These are phyloP conservation scores for Sphaeridia pumilis DNA, from an alignment of 2,888 invertebrate species.

Conservation along the genomic window DNA sequence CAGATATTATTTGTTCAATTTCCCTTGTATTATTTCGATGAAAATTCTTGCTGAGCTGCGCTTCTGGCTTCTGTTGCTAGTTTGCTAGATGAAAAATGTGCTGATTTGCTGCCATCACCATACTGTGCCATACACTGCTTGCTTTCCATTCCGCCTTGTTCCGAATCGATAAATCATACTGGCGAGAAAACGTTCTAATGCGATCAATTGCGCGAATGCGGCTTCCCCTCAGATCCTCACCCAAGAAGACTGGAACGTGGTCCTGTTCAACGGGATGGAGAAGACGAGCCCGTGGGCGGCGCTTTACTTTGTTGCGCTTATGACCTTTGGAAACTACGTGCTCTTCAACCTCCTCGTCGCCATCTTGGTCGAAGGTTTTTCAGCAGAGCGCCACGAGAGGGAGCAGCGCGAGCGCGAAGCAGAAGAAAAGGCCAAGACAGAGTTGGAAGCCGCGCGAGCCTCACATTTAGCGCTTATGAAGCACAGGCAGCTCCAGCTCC, in stretches of 20 bases:
- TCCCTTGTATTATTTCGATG: too few relatives aligned
- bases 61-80: too few relatives aligned
- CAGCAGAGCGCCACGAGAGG: slow-evolving; percentile 80
- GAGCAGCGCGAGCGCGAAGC: slow-evolving; percentile 53
- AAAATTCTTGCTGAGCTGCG: too few relatives aligned
- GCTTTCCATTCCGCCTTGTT: too few relatives aligned
- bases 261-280: slow-evolving; percentile 98
- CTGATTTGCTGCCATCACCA: too few relatives aligned
- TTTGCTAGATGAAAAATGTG: too few relatives aligned
- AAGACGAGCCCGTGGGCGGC: slow-evolving; percentile 99
- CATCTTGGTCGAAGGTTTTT: slow-evolving; percentile 98
- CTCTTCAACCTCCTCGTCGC: slow-evolving; percentile 98
- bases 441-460: slow-evolving; percentile 43
- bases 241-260: slow-evolving; percentile 99
- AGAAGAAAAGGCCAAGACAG: slow-evolving; percentile 43
- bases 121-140: too few relatives aligned
- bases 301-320: slow-evolving; percentile 96
- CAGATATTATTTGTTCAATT: too few relatives aligned
- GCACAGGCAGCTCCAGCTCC: too few relatives aligned
- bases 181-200: too few relatives aligned
- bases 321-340: slow-evolving; percentile 99
- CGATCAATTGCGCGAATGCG: too few relatives aligned
- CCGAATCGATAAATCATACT: too few relatives aligned
- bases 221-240: slow-evolving; percentile 98
- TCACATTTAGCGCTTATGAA: background rate